Percentiles rank a stretch among this genome's conserved stretches.
These are phyloP conservation scores for Vulpes vulpes DNA, from an alignment of 2,113 vertebrate genomes.

Conservation along the genomic window DNA sequence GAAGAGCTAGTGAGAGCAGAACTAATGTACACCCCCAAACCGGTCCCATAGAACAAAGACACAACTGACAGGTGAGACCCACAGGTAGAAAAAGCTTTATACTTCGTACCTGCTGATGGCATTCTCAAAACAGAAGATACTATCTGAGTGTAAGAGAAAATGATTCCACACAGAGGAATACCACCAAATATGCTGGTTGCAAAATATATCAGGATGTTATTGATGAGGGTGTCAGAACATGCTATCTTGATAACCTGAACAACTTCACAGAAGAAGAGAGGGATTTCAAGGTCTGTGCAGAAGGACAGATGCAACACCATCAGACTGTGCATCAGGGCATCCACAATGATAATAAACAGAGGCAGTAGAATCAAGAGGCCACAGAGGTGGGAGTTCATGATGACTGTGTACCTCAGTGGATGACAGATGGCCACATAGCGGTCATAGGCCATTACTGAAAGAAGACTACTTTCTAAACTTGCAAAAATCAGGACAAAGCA, in stretches of 20 bases:
- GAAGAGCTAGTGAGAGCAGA: neutral
- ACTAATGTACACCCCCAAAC: neutral
- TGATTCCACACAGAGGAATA: neutral
- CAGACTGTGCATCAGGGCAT: neutral
- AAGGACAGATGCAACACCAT: neutral
- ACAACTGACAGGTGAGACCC: constrained; percentile 49
- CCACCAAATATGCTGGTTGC: neutral
- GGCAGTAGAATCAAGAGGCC: neutral
- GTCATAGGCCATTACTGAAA: constrained; percentile 44
- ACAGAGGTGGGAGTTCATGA: neutral
- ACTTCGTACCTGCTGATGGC: neutral
- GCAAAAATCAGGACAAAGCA: neutral
- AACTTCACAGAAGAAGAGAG: constrained; percentile 70
- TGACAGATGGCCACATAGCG: constrained; percentile 40
- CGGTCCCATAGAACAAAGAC: constrained; percentile 42
- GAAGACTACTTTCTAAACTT: neutral
- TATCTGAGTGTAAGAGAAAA: constrained; percentile 54
- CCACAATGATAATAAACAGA: neutral
- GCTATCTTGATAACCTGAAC: constrained; percentile 11
- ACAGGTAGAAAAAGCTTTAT: constrained; percentile 48
- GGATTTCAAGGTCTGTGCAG: neutral
- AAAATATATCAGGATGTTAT: constrained; percentile 8
- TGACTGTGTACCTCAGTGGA: neutral
- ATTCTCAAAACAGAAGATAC: constrained; percentile 40
- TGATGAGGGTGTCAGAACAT: constrained; percentile 24